A percentile compares a stretch with the other conserved stretches of the same genome.
These are phyloP conservation scores for Drosophila baimaii DNA, from an alignment of 1,140 invertebrate genomes.

Conservation along the genomic window DNA sequence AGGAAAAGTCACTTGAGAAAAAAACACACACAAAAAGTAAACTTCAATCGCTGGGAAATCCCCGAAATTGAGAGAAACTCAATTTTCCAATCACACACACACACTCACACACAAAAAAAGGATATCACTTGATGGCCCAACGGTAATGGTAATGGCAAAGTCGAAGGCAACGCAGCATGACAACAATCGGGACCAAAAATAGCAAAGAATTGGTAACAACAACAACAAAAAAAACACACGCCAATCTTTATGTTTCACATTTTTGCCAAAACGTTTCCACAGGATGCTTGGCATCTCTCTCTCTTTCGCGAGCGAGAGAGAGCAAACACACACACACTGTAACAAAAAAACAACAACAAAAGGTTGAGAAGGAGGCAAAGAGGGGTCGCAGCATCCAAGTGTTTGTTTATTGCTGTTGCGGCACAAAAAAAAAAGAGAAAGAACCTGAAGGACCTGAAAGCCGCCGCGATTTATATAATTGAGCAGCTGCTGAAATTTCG, in stretches of 20 bases:
- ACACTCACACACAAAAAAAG: background rate
- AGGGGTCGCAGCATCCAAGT: background rate
- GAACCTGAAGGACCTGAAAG: slow-evolving; percentile 2
- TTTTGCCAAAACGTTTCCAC: slow-evolving; percentile 53
- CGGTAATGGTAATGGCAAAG: slow-evolving; percentile 25
- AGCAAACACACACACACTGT: slow-evolving; percentile 9
- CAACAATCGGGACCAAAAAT: background rate
- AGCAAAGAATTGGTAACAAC: background rate
- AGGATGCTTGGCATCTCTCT: slow-evolving; percentile 8
- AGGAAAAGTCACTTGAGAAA: background rate
- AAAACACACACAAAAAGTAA: background rate
- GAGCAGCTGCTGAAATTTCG: slow-evolving; percentile 21
- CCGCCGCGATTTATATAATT: slow-evolving; percentile 15
- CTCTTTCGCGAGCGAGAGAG: background rate
- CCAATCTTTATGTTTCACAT: slow-evolving; percentile 48
- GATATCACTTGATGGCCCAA: slow-evolving; percentile 24
- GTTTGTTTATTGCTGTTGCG: slow-evolving; percentile 11
- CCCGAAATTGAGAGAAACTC: slow-evolving; percentile 20
- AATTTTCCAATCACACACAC: slow-evolving; percentile 21
- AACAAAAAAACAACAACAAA: slow-evolving; percentile 19
- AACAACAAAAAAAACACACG: background rate
- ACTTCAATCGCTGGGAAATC: background rate
- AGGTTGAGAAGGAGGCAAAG: background rate
- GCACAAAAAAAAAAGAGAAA: background rate
- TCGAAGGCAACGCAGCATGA: slow-evolving; percentile 7